Conservation (phyloP, 1,140 invertebrate genomes). For the Archivesica marissinica region DNA sequence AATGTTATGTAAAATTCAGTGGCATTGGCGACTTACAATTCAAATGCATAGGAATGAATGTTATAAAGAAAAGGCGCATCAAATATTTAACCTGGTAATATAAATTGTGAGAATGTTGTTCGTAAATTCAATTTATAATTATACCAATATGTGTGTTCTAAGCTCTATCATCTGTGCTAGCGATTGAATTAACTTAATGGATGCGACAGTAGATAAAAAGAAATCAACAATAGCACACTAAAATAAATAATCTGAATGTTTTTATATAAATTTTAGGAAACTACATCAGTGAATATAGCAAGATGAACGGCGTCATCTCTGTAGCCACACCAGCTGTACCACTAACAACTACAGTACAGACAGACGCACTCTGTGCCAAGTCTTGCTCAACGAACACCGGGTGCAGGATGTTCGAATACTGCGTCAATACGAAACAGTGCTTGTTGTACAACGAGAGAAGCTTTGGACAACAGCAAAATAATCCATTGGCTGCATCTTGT, state of each 20-base stretch:
- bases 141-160: too few relatives aligned
- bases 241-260: background rate
- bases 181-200: too few relatives aligned
- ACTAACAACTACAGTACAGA: background rate
- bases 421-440: slow-evolving; percentile 32
- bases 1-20: too few relatives aligned
- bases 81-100: too few relatives aligned
- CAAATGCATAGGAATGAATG: too few relatives aligned
- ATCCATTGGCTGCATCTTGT: background rate
- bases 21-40: too few relatives aligned
- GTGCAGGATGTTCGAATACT: slow-evolving; percentile 40
- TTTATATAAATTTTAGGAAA: slow-evolving; percentile 2
- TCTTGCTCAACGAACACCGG: background rate
- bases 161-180: too few relatives aligned
- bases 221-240: background rate
- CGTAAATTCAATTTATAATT: too few relatives aligned
- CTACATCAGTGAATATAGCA: background rate
- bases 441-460: background rate
- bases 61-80: too few relatives aligned
- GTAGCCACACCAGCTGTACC: background rate
- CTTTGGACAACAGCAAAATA: background rate
- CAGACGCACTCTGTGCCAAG: slow-evolving; percentile 30
- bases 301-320: background rate
- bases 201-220: background rate
- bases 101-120: too few relatives aligned